These are phyloP conservation scores for Acrobasis suavella DNA, from an alignment of 2,888 invertebrate species.

Conservation along the genomic window DNA sequence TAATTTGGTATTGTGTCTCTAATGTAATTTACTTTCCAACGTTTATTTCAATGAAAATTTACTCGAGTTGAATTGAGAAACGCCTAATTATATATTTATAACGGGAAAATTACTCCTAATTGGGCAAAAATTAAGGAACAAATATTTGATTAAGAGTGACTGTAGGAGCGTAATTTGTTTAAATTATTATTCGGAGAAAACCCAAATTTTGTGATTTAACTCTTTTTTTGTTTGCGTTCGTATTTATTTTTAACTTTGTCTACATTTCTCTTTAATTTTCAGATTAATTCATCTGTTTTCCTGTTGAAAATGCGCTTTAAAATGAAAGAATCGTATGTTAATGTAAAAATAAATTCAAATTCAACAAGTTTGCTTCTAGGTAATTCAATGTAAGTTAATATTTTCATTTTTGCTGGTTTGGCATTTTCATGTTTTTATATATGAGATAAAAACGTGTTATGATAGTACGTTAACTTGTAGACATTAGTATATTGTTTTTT, in stretches of 20 bases:
- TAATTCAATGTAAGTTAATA: too few relatives aligned
- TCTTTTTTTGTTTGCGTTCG: background rate
- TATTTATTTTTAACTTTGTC: background rate
- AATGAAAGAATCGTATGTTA: background rate
- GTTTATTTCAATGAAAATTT: slow-evolving; percentile 8
- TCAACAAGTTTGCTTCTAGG: too few relatives aligned
- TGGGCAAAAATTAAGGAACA: slow-evolving; percentile 11
- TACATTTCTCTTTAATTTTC: background rate
- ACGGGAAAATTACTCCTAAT: slow-evolving; percentile 9
- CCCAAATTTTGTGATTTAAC: background rate
- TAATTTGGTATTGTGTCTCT: background rate
- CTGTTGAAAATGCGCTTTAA: background rate
- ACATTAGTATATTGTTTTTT: too few relatives aligned
- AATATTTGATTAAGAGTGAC: slow-evolving; percentile 18
- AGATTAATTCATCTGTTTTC: background rate
- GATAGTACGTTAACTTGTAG: too few relatives aligned
- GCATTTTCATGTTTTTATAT: too few relatives aligned
- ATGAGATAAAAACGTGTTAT: too few relatives aligned
- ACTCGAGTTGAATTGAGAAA: slow-evolving; percentile 2
- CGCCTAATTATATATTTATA: slow-evolving; percentile 14
- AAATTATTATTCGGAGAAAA: background rate
- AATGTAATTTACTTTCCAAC: slow-evolving; percentile 11
- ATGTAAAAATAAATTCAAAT: too few relatives aligned
- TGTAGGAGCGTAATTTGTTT: slow-evolving; percentile 6
- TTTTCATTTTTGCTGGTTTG: too few relatives aligned